A percentile compares a stretch with the other conserved stretches of the same genome.
These are phyloP conservation scores for Ornithoptera priamus DNA, from an alignment of 2,888 invertebrate species.

Conservation along the genomic window DNA sequence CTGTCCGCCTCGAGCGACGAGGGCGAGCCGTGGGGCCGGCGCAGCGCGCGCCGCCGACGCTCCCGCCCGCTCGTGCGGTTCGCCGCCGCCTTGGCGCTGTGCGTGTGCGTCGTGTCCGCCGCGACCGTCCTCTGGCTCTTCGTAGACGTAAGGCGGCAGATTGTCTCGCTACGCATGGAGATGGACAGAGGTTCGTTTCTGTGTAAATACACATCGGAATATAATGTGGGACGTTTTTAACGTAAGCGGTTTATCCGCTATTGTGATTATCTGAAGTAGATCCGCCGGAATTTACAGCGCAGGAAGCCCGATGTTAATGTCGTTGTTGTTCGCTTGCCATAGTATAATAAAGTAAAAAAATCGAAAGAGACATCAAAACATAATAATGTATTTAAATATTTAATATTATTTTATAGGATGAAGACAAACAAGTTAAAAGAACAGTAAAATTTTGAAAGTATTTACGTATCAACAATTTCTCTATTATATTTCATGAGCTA, in stretches of 20 bases:
- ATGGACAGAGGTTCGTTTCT: conserved; percentile 82
- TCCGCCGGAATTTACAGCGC: background rate
- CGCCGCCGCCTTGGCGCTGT: conserved; percentile 81
- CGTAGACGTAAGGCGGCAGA: conserved; percentile 84
- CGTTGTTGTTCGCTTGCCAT: no score
- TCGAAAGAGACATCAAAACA: no score
- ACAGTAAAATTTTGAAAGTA: no score
- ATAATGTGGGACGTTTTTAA: background rate
- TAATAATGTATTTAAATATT: no score
- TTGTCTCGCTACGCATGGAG: conserved; percentile 82
- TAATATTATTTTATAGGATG: no score
- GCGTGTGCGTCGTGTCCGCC: conserved; percentile 82
- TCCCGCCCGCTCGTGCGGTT: conserved; percentile 79
- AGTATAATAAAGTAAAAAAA: no score
- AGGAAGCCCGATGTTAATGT: no score
- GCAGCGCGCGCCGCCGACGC: conserved; percentile 59
- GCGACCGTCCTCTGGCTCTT: conserved; percentile 84
- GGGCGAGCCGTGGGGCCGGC: conserved; percentile 77
- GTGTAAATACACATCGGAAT: conserved; percentile 32
- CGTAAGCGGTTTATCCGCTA: background rate
- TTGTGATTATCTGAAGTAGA: background rate
- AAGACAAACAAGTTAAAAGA: no score
- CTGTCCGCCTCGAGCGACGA: conserved; percentile 81
- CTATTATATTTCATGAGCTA: no score
- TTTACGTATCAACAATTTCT: no score